Evolutionary conservation across 2,888 invertebrate species (phyloP).

Genomic region (Acleris emargana): DNA sequence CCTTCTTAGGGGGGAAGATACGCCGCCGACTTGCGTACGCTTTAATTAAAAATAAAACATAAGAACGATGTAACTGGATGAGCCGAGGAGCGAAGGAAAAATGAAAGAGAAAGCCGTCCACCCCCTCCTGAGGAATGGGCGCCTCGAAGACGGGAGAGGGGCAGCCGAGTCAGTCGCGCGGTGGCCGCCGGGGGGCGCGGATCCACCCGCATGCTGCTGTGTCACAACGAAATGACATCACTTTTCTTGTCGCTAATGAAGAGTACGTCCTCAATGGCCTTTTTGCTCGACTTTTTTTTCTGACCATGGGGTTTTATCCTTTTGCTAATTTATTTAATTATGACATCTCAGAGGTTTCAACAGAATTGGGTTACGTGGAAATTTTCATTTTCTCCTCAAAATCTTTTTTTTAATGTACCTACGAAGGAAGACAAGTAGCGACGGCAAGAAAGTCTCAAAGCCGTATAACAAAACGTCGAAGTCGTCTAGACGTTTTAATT

Average conservation of each 20-base stretch:
- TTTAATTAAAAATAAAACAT: slow-evolving; percentile 85
- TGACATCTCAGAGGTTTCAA: slow-evolving; percentile 37
- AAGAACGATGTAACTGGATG: slow-evolving; percentile 85
- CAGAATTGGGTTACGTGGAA: slow-evolving; percentile 23
- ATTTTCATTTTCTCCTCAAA: slow-evolving; percentile 7
- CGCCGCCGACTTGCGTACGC: slow-evolving; percentile 84
- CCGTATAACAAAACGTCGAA: slow-evolving; percentile 64
- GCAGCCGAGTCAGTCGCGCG: slow-evolving; percentile 74
- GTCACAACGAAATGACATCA: slow-evolving; percentile 81
- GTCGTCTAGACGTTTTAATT: slow-evolving; percentile 82
- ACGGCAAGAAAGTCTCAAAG: slow-evolving; percentile 35
- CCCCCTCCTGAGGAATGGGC: slow-evolving; percentile 59
- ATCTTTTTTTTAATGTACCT: slow-evolving; percentile 3
- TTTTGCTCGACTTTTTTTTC: slow-evolving; percentile 62
- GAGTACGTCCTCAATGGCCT: slow-evolving; percentile 75
- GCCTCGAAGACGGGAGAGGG: slow-evolving; percentile 54
- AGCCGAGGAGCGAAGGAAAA: slow-evolving; percentile 84
- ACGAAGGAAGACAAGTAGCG: slow-evolving; percentile 2
- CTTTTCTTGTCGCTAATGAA: slow-evolving; percentile 83
- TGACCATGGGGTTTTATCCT: slow-evolving; percentile 54
- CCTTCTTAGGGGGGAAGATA: slow-evolving; percentile 73
- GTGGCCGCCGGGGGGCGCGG: slow-evolving; percentile 72
- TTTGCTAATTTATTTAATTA: slow-evolving; percentile 58
- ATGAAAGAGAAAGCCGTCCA: slow-evolving; percentile 83
- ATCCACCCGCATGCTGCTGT: slow-evolving; percentile 73